Conservation (phyloP, 2,797 vertebrate genomes). For the Myoxocephalus aenaeus region DNA sequence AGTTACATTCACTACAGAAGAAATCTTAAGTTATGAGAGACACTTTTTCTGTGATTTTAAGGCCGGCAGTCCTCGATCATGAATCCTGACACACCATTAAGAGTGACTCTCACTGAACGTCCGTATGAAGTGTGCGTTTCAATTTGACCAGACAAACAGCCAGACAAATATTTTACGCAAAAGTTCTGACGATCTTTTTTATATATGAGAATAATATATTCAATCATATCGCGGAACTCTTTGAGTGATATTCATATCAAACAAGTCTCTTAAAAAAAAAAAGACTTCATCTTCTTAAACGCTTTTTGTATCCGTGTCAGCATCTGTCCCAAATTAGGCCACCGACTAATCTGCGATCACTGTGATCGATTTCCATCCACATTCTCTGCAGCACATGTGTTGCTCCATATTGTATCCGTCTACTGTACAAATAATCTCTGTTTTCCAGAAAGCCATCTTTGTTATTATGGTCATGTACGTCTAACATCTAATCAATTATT, state of each 20-base stretch:
- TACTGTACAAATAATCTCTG: constrained; percentile 14
- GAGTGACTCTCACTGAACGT: neutral
- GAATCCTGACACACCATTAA: neutral
- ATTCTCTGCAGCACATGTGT: neutral
- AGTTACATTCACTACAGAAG: neutral
- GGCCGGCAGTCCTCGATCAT: neutral
- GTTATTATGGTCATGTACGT: constrained; percentile 21
- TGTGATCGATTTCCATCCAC: constrained; percentile 16
- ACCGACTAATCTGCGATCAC: constrained; percentile 10
- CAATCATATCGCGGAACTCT: neutral
- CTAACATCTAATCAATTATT: constrained; percentile 58
- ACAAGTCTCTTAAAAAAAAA: neutral
- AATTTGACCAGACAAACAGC: neutral
- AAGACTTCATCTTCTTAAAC: neutral
- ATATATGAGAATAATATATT: neutral
- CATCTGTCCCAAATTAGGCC: neutral
- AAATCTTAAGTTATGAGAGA: neutral
- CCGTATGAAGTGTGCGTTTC: neutral
- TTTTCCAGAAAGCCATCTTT: constrained; percentile 12
- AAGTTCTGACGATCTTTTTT: neutral
- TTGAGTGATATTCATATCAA: neutral
- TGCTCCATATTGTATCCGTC: neutral
- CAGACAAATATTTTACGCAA: neutral
- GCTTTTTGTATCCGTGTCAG: neutral
- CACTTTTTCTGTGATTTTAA: neutral